These are phyloP conservation scores for Ceratotherium simum DNA, from an alignment of 2,113 vertebrate genomes.

Conservation along the genomic window DNA sequence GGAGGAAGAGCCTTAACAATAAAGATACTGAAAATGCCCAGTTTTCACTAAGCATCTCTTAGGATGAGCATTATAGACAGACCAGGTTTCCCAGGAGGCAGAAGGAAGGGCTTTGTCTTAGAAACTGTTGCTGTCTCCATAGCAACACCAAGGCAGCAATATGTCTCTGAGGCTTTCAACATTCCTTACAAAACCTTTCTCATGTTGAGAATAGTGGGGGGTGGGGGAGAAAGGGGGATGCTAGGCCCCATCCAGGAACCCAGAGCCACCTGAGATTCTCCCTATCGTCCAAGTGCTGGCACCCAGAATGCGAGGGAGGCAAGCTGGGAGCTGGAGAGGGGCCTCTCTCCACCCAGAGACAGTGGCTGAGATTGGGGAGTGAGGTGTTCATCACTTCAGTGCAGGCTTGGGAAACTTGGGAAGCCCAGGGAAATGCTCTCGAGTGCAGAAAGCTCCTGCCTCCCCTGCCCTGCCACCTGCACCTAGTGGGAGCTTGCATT, in stretches of 20 bases:
- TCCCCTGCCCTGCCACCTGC: not conserved
- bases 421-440: not conserved
- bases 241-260: not conserved
- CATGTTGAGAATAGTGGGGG: not conserved
- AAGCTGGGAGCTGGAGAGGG: not conserved
- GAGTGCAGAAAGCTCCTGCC: not conserved
- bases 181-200: constrained; percentile 59
- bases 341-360: not conserved
- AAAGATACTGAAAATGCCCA: not conserved
- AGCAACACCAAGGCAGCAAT: constrained; percentile 70
- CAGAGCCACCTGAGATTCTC: not conserved
- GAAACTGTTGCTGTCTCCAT: constrained; percentile 78
- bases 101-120: constrained; percentile 70
- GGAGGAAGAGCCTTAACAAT: not conserved
- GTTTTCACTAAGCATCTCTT: constrained; percentile 37
- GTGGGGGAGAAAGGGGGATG: not conserved
- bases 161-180: constrained; percentile 58
- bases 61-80: constrained; percentile 45
- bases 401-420: not conserved
- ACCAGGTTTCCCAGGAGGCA: constrained; percentile 67
- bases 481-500: not conserved
- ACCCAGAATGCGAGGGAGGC: not conserved
- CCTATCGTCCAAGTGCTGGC: not conserved
- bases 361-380: not conserved
- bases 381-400: not conserved